Evolutionary conservation across 2,113 vertebrate genomes (phyloP).

Genomic region (Caranx ignobilis): DNA sequence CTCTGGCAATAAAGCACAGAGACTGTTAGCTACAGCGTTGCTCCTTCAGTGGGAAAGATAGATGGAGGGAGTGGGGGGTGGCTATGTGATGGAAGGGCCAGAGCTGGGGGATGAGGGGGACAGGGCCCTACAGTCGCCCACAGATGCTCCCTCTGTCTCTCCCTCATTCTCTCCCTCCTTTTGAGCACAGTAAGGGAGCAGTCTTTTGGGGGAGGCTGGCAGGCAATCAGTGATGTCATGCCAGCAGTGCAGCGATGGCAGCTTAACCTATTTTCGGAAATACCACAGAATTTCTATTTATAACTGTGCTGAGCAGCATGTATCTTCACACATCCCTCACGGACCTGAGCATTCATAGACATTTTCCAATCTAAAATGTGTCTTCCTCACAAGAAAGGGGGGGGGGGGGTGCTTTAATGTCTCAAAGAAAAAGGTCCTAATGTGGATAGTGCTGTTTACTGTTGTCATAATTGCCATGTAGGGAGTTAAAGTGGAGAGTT

Average conservation of each 20-base stretch:
- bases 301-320: constrained; percentile 82
- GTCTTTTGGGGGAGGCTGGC: constrained; percentile 81
- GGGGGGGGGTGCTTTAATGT: constrained; percentile 21
- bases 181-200: constrained; percentile 68
- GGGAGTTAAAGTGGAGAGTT: constrained; percentile 3
- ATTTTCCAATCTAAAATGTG: constrained; percentile 52
- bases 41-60: constrained; percentile 51
- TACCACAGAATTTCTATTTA: constrained; percentile 86
- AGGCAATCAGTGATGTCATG: constrained; percentile 86
- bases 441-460: neutral
- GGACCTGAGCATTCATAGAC: constrained; percentile 70
- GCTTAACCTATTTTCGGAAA: constrained; percentile 90
- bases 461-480: neutral
- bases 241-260: constrained; percentile 85
- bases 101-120: constrained; percentile 45
- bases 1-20: constrained; percentile 68
- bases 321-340: constrained; percentile 77
- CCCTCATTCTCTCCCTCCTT: constrained; percentile 43
- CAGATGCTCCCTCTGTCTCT: constrained; percentile 67
- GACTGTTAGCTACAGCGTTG: constrained; percentile 59
- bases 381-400: constrained; percentile 29
- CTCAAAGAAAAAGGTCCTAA: neutral
- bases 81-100: constrained; percentile 55
- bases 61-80: constrained; percentile 57
- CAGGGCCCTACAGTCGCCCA: constrained; percentile 53